Base-by-base conservation (phyloP, 1,140 invertebrate genomes). In the Anastrepha obliqua region DNA sequence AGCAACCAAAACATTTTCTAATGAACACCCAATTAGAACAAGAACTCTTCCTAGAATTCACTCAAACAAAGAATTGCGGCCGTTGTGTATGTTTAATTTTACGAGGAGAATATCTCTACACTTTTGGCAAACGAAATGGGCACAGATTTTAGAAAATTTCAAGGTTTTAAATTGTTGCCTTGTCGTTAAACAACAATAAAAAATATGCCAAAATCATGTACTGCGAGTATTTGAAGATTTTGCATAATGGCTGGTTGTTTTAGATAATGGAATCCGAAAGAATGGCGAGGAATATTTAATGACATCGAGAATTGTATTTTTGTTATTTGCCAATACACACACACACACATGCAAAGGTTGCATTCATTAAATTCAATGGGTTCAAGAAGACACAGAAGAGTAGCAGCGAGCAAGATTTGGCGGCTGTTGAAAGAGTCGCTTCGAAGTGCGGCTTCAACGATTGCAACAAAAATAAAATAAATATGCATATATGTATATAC, bases 181-280 rank as follows among this genome's bases (percentile, higher is more conserved):
- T 9, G 74, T 55, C n/a, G 74, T 29, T 55, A 55, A 55, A 81
- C 15, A 20, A 55, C 47, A 81, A 58, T 29, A 55, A 81, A 81
- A 29, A 29, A 58, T 81, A 55, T 81, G 47, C 74, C 47, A 47
- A 81, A 81, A 51, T 42, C 47, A 81, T 81, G 74, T 29, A 55
- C 44, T 81, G 0, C 29, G 29, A 29, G 29, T 29, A 55, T 81
- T 81, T 81, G 47, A 81, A 81, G 74, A 81, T 8, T 81, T 55
- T 55, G 74, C 74, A 81, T 81, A 81, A 81, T 55, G 74, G 44
- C n/a, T 74, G 42, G 70, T 13, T 74, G 8, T 3, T 42, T 55
- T 20, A 55, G 9, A 55, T 62, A 62, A n/a, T 17, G 60, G 13
- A n/a, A 15, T 15, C 4, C n/a, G 13, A 15, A 62, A 62, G 60